Base-by-base conservation (phyloP, 1,140 invertebrate genomes). In the Lepidurus arcticus region DNA sequence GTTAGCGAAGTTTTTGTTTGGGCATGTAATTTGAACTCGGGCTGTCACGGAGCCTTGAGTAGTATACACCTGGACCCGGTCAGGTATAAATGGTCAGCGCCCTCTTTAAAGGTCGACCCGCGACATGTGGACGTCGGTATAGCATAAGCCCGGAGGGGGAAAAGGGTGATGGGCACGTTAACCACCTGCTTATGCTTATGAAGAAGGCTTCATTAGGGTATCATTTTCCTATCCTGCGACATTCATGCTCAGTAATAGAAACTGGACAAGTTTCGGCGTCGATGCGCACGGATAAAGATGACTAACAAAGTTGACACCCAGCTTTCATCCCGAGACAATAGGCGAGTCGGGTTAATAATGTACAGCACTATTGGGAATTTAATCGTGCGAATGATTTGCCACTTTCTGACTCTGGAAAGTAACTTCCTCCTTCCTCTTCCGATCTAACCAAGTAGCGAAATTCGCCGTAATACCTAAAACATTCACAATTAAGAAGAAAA, bases 141-240 rank as follows among this genome's bases (percentile, higher is more conserved):
- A 65, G 53, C 16, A 16, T 7, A n/a, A 65, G 53, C 53, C 53
- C 21, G 9, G 13, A 7, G 53, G 53, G 16, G 53, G 7, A 16
- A 7, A 16, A 65, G 21, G 53, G 53, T 65, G 53, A 21, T 65
- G 53, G 13, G 53, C n/a, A 65, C 53, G 53, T 65, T 16, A 65
- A 65, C 53, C 53, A 65, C 53, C 53, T 65, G 53, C 53, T 65
- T 65, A 65, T n/a, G 53, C 53, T 65, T 65, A 65, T 65, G 53
- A 65, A 34, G 34, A 34, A 65, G 53, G 53, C 53, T 65, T 65
- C 53, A 65, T 65, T 65, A 65, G 21, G 16, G 53, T 13, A 65
- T 65, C 53, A n/a, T 9, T 9, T 65, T 16, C 53, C 53, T 65
- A 21, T n/a, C 53, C 53, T 65, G 53, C 13, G 7, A 7, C 13